Evolutionary conservation across 1,140 invertebrate genomes (phyloP).

Genomic region (Vanessa atalanta): DNA sequence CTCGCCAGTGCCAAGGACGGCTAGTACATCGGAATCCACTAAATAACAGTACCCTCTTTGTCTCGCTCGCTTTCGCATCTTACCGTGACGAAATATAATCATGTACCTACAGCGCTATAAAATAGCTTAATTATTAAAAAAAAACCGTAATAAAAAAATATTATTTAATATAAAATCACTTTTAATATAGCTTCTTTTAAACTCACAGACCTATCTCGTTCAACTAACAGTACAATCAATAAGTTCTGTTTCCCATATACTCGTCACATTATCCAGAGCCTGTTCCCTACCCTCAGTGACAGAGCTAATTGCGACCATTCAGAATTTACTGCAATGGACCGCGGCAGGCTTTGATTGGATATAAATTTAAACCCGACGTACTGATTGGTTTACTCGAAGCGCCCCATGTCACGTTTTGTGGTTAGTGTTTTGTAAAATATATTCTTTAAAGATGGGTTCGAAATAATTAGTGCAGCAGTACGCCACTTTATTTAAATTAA

Average conservation of each 20-base stretch:
- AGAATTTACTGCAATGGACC: constrained; percentile 40
- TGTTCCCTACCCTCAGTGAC: not conserved
- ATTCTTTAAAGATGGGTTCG: not conserved
- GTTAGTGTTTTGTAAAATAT: constrained; percentile 15
- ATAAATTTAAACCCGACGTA: constrained; percentile 42
- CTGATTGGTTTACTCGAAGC: constrained; percentile 41
- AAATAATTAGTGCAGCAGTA: not conserved
- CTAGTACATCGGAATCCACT: too few species aligned
- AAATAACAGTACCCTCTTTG: too few species aligned
- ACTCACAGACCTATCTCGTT: too few species aligned
- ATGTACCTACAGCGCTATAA: too few species aligned
- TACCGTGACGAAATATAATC: too few species aligned
- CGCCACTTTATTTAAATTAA: too few species aligned
- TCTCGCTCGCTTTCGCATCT: too few species aligned
- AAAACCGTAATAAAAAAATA: too few species aligned
- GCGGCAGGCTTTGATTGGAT: constrained; percentile 50
- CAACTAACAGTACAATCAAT: not conserved
- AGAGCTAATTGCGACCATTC: constrained; percentile 47
- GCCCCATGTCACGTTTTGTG: constrained; percentile 23
- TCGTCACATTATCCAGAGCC: not conserved
- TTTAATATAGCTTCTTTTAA: too few species aligned
- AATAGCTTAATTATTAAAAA: too few species aligned
- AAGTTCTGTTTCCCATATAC: not conserved
- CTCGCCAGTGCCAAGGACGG: too few species aligned
- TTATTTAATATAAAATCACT: too few species aligned